Conservation (phyloP, 2,888 invertebrate species). For the Tipula lateralis region DNA sequence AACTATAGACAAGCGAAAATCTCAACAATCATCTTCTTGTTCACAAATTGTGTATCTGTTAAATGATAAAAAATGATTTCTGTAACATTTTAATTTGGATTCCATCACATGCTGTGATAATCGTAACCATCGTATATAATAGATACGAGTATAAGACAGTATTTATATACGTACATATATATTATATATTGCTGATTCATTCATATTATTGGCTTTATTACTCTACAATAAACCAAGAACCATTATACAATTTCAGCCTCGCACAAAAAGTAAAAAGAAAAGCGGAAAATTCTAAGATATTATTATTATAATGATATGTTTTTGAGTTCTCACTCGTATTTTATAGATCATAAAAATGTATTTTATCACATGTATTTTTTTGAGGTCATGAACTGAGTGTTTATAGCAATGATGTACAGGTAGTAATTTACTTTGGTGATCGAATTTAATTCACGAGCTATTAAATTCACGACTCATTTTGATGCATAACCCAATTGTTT, state of each 20-base stretch:
- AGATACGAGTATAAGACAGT: neutral
- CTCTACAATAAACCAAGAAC: neutral
- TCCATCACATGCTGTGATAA: conserved; percentile 2
- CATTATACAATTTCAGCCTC: neutral
- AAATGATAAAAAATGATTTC: neutral
- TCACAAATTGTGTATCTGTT: neutral
- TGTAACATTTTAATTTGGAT: neutral
- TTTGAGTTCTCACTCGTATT: neutral
- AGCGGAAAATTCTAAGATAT: neutral
- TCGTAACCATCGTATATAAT: neutral
- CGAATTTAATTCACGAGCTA: neutral
- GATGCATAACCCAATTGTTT: neutral
- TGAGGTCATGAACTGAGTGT: neutral
- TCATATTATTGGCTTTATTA: neutral
- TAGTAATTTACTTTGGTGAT: neutral
- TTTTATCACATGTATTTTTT: neutral
- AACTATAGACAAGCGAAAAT: too few species aligned
- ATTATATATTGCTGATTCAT: neutral
- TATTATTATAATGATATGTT: neutral
- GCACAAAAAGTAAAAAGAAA: neutral
- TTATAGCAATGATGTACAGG: neutral
- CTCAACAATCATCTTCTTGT: neutral
- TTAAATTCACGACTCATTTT: neutral
- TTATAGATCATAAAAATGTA: neutral
- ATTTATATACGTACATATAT: too few species aligned